Percentiles rank a stretch among this genome's conserved stretches.
Conservation (phyloP, 2,888 invertebrate genomes). For the Amphipyra tragopoginis region DNA sequence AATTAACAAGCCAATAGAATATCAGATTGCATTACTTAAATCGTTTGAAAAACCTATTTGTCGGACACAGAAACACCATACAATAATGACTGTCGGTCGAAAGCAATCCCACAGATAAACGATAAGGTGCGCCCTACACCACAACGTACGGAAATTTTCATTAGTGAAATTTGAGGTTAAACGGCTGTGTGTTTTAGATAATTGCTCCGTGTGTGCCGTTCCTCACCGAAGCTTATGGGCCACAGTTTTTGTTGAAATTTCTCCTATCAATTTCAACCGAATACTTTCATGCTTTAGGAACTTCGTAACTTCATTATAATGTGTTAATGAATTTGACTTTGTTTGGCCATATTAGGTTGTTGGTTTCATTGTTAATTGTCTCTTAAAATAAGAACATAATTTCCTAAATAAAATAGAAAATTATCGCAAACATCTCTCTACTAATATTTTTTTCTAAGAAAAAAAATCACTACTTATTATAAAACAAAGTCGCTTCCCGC, state of each 20-base stretch:
- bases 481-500: too few relatives aligned
- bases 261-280: slow-evolving; percentile 71
- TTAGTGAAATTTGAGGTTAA: slow-evolving; percentile 87
- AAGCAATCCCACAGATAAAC: slow-evolving; percentile 83
- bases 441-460: too few relatives aligned
- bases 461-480: too few relatives aligned
- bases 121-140: slow-evolving; percentile 84
- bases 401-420: neutral
- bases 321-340: slow-evolving; percentile 56
- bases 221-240: slow-evolving; percentile 72
- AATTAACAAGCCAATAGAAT: slow-evolving; percentile 8
- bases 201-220: slow-evolving; percentile 83
- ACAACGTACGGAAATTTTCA: slow-evolving; percentile 82
- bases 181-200: slow-evolving; percentile 86
- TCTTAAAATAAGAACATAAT: too few relatives aligned
- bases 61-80: slow-evolving; percentile 66
- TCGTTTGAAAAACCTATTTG: slow-evolving; percentile 24
- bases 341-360: slow-evolving; percentile 19
- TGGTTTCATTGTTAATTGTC: slow-evolving; percentile 10
- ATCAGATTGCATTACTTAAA: slow-evolving; percentile 30
- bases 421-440: neutral
- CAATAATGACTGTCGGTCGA: slow-evolving; percentile 79
- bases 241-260: slow-evolving; percentile 79
- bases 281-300: slow-evolving; percentile 52
- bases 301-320: slow-evolving; percentile 57